Conservation (phyloP, 2,888 invertebrate species). For the Apoda limacodes region DNA sequence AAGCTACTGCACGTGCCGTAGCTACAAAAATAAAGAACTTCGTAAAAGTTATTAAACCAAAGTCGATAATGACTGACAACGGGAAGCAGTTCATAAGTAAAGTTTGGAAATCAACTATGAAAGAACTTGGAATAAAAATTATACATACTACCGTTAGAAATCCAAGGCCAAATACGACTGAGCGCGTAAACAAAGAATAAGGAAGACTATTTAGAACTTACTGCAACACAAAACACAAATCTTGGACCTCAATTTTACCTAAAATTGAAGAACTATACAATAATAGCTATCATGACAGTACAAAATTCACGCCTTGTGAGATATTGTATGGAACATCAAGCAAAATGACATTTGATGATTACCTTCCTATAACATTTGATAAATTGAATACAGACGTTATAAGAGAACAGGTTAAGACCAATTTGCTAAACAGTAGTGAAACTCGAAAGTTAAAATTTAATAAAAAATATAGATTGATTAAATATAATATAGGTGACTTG, state of each 20-base stretch:
- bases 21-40: slow-evolving; percentile 10
- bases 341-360: slow-evolving; percentile 8
- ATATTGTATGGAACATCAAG: slow-evolving; percentile 9
- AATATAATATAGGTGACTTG: slow-evolving; percentile 14
- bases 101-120: slow-evolving; percentile 6
- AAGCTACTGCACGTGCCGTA: slow-evolving; percentile 6
- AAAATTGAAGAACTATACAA: slow-evolving; percentile 19
- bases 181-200: slow-evolving; percentile 20
- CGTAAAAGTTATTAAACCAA: slow-evolving; percentile 10
- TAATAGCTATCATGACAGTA: slow-evolving; percentile 17
- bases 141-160: slow-evolving; percentile 18
- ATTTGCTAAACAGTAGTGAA: slow-evolving; percentile 6
- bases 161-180: slow-evolving; percentile 18
- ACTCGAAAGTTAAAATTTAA: slow-evolving; percentile 5
- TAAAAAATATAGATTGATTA: slow-evolving; percentile 5
- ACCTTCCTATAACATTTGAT: neutral
- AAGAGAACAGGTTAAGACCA: slow-evolving; percentile 5
- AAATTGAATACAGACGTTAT: neutral
- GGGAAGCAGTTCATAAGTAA: slow-evolving; percentile 14
- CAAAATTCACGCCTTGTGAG: slow-evolving; percentile 16
- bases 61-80: slow-evolving; percentile 16
- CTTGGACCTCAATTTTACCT: slow-evolving; percentile 13
- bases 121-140: slow-evolving; percentile 4
- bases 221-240: slow-evolving; percentile 14
- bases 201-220: slow-evolving; percentile 20